These are phyloP conservation scores for Porites lutea DNA, from an alignment of 64 coral and sea anemone genomes.

Conservation along the genomic window DNA sequence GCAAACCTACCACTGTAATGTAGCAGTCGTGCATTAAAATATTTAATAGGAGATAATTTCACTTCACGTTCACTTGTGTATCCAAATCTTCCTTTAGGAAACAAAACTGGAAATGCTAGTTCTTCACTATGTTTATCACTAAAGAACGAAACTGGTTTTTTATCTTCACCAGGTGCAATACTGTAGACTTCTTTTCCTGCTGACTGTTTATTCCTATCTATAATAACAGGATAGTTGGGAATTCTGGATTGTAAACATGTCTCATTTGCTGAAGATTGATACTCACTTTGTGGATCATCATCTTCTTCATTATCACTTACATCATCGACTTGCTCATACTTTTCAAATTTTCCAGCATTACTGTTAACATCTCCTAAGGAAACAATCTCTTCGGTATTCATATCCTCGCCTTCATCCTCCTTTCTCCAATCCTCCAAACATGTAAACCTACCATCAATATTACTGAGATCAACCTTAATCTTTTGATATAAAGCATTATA, in stretches of 20 bases:
- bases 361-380: not conserved
- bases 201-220: not conserved
- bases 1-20: constrained; percentile 10
- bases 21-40: not conserved
- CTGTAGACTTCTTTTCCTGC: constrained; percentile 1
- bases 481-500: not conserved
- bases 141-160: not conserved
- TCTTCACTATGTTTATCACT: not conserved
- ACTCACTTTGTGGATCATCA: constrained; percentile 28
- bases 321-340: not conserved
- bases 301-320: not conserved
- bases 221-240: not conserved
- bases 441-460: constrained; percentile 1
- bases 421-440: not conserved
- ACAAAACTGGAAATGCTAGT: not conserved
- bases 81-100: constrained; percentile 11
- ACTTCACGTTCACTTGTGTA: too few species aligned
- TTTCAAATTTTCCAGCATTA: not conserved
- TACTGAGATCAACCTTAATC: constrained; percentile 8
- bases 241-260: constrained; percentile 16
- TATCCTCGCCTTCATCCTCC: not conserved
- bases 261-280: not conserved
- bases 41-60: not conserved
- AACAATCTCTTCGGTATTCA: too few species aligned
- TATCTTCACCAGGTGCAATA: not conserved